These are phyloP conservation scores for Seriola aureovittata DNA, from an alignment of 2,113 vertebrate species.

Conservation along the genomic window DNA sequence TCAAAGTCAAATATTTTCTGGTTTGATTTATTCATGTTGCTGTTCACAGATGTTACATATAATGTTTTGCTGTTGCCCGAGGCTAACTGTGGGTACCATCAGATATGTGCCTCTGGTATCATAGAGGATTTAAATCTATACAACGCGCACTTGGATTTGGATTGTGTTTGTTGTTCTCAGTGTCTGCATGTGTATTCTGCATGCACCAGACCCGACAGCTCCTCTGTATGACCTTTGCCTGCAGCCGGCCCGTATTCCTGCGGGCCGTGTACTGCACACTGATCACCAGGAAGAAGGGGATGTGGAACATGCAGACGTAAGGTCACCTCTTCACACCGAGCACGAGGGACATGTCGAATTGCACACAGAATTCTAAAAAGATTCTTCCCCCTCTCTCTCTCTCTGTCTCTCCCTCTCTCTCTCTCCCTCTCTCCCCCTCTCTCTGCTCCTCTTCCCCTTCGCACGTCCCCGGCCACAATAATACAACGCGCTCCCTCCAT, in stretches of 20 bases:
- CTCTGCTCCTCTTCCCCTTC: conserved; percentile 34
- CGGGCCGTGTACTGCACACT: conserved; percentile 67
- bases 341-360: conserved; percentile 67
- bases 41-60: conserved; percentile 33
- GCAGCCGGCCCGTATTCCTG: conserved; percentile 68
- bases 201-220: conserved; percentile 30
- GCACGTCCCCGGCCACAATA: conserved; percentile 59
- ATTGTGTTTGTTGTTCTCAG: conserved; percentile 47
- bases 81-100: conserved; percentile 22
- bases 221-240: conserved; percentile 76
- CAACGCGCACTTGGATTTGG: conserved; percentile 47
- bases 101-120: conserved; percentile 28
- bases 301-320: conserved; percentile 71
- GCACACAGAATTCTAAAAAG: conserved; percentile 75
- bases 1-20: conserved; percentile 53
- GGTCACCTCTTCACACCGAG: conserved; percentile 76
- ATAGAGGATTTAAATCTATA: conserved; percentile 48
- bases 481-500: conserved; percentile 61
- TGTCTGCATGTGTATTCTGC: conserved; percentile 56
- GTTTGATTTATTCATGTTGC: conserved; percentile 50
- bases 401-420: background rate
- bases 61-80: conserved; percentile 29
- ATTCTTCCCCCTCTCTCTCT: background rate
- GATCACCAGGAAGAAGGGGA: conserved; percentile 62
- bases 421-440: background rate